Conservation (phyloP, 1,140 invertebrate species). For the Saccostrea glomerata region DNA sequence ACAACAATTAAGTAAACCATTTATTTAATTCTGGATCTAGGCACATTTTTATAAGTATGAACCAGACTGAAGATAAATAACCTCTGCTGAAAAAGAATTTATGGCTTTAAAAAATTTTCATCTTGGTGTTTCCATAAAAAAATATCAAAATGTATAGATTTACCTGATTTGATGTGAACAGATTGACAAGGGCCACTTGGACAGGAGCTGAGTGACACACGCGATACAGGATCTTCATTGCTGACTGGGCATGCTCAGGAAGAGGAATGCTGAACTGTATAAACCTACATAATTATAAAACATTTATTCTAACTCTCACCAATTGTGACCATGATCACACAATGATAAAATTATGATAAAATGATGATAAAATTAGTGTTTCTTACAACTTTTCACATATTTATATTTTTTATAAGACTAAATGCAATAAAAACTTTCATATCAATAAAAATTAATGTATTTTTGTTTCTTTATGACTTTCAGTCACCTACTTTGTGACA, state of each 20-base stretch:
- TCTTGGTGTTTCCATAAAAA: no score
- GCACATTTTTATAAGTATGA: no score
- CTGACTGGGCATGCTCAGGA: slow-evolving; percentile 84
- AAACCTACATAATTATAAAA: slow-evolving; percentile 75
- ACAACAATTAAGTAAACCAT: no score
- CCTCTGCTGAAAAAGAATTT: no score
- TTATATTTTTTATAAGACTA: neutral
- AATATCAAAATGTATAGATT: neutral
- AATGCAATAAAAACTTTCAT: neutral
- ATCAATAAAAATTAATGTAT: neutral
- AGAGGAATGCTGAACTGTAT: slow-evolving; percentile 87
- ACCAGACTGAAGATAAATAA: no score
- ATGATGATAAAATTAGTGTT: neutral
- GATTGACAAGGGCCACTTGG: slow-evolving; percentile 86
- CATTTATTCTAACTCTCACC: no score
- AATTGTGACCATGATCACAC: no score
- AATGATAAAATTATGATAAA: neutral
- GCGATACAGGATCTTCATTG: slow-evolving; percentile 85
- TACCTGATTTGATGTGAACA: slow-evolving; percentile 83
- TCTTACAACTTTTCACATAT: no score
- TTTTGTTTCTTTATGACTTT: neutral
- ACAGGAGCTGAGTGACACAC: slow-evolving; percentile 85
- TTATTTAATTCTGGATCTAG: no score
- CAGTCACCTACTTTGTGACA: slow-evolving; percentile 76
- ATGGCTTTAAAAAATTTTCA: no score